Evolutionary conservation across 1,140 invertebrate genomes (phyloP), one percentile per base, ranked within the genome.

Genomic region (Caenorhabditis elegans): DNA sequence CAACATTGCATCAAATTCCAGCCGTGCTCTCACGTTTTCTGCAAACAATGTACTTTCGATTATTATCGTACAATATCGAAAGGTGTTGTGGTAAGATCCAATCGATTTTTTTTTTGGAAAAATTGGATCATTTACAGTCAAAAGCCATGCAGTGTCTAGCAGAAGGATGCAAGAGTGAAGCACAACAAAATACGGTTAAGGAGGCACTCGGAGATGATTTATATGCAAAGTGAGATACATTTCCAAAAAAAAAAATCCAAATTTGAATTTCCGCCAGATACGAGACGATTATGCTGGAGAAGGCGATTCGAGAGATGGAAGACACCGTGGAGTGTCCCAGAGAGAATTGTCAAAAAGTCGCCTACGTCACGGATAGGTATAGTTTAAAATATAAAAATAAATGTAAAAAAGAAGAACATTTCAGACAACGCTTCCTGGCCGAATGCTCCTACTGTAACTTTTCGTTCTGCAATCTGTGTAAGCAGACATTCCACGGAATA

Each of bases 381-480:
- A 6, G 15, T 17, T 48, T 13, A 48, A 3, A n/a, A 11, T n/a
- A 6, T 6, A 48, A 15, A 48, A 15, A 19, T 48, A 11, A 19
- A 17, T n/a, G 13, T 17, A 48, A 48, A 6, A n/a, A n/a, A n/a
- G 47, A n/a, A n/a, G n/a, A n/a, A n/a, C n/a, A n/a, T 48, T 48
- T 48, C 47, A 48, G 53, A 60, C 13, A 31, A 17, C 26, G 53
- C 2, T 2, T 31, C 22, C 60, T 70, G 19, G 60, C 60, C 34
- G 60, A 70, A 70, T 70, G 60, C 34, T 70, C 60, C 0, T 70
- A 70, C 17, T 70, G 60, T 39, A 24, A 70, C 22, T 70, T 70
- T 34, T 70, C 60, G 10, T 70, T 70, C n/a, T 70, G 60, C 11
- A 70, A 70, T 39, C 34, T 70, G 10, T 70, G 60, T 39, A 70